Evolutionary conservation across 2,888 invertebrate genomes (phyloP).

Genomic region (Colostygia pectinataria): DNA sequence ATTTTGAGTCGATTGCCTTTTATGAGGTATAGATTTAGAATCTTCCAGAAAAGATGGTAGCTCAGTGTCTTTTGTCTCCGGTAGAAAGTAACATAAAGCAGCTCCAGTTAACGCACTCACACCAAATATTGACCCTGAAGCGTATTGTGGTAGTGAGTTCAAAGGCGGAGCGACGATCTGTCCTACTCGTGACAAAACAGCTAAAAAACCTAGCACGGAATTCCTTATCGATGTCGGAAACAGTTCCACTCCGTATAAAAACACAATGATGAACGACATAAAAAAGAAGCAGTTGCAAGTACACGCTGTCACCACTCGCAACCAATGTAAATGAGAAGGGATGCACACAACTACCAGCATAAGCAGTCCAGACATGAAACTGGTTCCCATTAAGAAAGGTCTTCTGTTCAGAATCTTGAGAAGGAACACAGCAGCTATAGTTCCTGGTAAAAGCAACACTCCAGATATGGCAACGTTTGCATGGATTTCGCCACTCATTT

Average conservation of each 20-base stretch:
- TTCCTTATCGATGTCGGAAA: slow-evolving; percentile 94
- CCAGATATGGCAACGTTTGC: slow-evolving; percentile 90
- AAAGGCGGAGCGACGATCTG: slow-evolving; percentile 91
- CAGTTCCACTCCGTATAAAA: slow-evolving; percentile 91
- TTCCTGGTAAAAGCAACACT: slow-evolving; percentile 84
- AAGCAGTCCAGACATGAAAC: slow-evolving; percentile 60
- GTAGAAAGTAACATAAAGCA: slow-evolving; percentile 84
- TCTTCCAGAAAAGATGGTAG: slow-evolving; percentile 62
- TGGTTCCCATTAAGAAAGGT: slow-evolving; percentile 83
- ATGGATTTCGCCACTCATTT: slow-evolving; percentile 89
- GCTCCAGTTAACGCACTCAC: slow-evolving; percentile 85
- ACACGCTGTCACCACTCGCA: slow-evolving; percentile 84
- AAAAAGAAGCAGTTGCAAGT: slow-evolving; percentile 90
- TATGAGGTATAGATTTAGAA: slow-evolving; percentile 39
- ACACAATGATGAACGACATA: slow-evolving; percentile 90
- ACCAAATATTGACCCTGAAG: slow-evolving; percentile 83
- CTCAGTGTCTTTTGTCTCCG: slow-evolving; percentile 76
- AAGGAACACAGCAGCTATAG: slow-evolving; percentile 80
- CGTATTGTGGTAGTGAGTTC: slow-evolving; percentile 75
- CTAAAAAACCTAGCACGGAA: slow-evolving; percentile 90
- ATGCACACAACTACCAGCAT: slow-evolving; percentile 55
- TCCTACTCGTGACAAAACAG: slow-evolving; percentile 90
- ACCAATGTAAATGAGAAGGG: slow-evolving; percentile 56
- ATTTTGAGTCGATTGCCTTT: slow-evolving; percentile 14
- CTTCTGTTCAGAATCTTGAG: slow-evolving; percentile 84